Percentiles rank a stretch among this genome's conserved stretches.
phyloP scores from a whole-genome alignment of 2,797 vertebrate genomes.

The Acridotheres tristis region DNA sequence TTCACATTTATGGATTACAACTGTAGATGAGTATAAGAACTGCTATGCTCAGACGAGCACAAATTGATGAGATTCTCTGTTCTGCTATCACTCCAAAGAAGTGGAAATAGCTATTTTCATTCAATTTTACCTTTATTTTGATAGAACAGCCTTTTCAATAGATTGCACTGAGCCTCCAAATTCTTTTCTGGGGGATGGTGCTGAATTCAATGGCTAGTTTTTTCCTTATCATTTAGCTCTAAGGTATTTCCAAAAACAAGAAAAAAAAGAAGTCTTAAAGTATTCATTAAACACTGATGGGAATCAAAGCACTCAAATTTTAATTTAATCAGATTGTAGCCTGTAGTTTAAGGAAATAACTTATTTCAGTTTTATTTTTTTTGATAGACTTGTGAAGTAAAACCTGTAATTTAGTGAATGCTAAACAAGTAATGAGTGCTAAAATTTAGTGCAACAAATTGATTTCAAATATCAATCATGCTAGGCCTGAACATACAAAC shows the following conservation, averaged over 20 bases:
- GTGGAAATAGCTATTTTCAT: background rate
- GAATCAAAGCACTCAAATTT: background rate
- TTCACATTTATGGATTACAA: background rate
- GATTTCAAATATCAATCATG: conserved; percentile 6
- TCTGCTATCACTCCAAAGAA: background rate
- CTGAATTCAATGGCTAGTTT: background rate
- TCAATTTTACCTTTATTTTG: background rate
- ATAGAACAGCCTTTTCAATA: background rate
- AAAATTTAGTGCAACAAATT: background rate
- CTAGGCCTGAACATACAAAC: background rate
- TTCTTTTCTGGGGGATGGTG: background rate
- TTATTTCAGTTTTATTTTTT: background rate
- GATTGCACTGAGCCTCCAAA: background rate
- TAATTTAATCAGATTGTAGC: background rate
- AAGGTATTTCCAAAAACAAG: background rate
- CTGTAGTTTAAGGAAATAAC: background rate
- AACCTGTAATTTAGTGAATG: background rate
- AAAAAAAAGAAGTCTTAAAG: background rate
- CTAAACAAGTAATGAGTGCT: background rate
- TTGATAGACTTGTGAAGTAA: background rate
- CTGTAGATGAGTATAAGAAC: background rate
- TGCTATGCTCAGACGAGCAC: background rate
- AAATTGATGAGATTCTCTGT: background rate
- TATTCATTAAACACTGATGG: background rate
- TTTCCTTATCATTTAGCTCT: background rate